Evolutionary conservation across 2,797 vertebrate genomes (phyloP).

Genomic region (Protosalanx chinensis): DNA sequence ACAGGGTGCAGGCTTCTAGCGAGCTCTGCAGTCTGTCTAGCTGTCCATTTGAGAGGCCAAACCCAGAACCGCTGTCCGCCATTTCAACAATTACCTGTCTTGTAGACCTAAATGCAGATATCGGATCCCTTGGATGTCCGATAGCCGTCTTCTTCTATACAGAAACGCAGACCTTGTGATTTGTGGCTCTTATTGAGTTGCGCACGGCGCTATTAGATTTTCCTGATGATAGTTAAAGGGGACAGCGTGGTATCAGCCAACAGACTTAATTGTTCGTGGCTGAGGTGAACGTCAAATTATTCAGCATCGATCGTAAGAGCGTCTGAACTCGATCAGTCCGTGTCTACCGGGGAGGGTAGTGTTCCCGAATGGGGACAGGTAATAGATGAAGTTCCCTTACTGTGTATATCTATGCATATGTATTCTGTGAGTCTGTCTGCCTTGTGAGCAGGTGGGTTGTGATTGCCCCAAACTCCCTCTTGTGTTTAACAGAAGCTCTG

Average conservation of each 20-base stretch:
- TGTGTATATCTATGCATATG: background rate
- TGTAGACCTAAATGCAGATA: constrained; percentile 17
- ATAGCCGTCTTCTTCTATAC: background rate
- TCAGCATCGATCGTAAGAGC: constrained; percentile 50
- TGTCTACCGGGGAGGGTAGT: constrained; percentile 36
- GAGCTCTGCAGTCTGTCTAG: background rate
- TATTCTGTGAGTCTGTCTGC: constrained; percentile 13
- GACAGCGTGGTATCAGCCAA: constrained; percentile 16
- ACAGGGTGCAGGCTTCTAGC: background rate
- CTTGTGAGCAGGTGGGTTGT: constrained; percentile 55
- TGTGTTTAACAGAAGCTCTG: constrained; percentile 42
- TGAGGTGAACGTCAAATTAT: constrained; percentile 31
- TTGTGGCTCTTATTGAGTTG: constrained; percentile 19
- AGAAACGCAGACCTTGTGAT: background rate
- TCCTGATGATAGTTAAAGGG: constrained; percentile 23
- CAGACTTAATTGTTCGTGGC: constrained; percentile 20
- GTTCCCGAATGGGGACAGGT: background rate
- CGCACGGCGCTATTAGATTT: constrained; percentile 9
- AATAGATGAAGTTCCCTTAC: background rate
- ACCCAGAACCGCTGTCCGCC: background rate
- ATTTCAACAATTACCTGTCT: constrained; percentile 43
- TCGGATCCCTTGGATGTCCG: background rate
- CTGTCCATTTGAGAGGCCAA: background rate
- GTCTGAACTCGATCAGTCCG: constrained; percentile 31
- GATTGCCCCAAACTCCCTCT: constrained; percentile 34